Base-by-base conservation (phyloP, 1,140 invertebrate species). In the Aphidius gifuensis region DNA sequence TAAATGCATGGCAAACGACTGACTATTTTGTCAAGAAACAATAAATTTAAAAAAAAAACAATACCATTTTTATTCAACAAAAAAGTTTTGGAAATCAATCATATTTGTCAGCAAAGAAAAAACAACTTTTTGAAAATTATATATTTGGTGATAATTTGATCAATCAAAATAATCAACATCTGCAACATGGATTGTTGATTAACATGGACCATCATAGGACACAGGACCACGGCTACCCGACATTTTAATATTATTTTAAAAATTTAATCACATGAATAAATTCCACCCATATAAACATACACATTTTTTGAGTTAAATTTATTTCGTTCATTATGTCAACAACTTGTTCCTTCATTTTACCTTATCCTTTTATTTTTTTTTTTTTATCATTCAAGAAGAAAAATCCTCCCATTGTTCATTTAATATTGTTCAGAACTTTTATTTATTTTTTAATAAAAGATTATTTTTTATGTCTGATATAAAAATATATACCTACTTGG, bases 381-480 rank as follows among this genome's bases (percentile, higher is more conserved):
- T 4, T 32, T 32, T 32, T 32, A 32, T 16, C 1, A 32, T 32
- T 32, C 23, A 32, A 32, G 2, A 32, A 32, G 4, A 32, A 32
- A 16, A 16, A 16, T 16, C 51, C 64, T 58, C 60, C 62, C 64
- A 66, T 53, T 73, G 70, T 72, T 69, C 68, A 69, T 68, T 68
- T 63, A 60, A 16, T 5, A 9, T 54, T 47, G 40, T 69, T 64
- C 69, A 73, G 71, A 57, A 72, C 71, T 75, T 80, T 73, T 77
- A 79, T 79, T 76, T 76, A 79, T 79, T 77, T 74, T 78, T 64
- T 70, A 79, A 79, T 79, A 80, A 79, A 79, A 77, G 71, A 69
- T 76, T 63, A 71, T 70, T 71, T 71, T 16, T 71, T 74, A 74
- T 68, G 71, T 76, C 71, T 79, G 76, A 74, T 75, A 32, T 32